Evolutionary conservation across 35 echinoderm and acorn worm species (phyloP), one percentile per base, ranked within the genome.

Genomic region (Acanthaster planci): DNA sequence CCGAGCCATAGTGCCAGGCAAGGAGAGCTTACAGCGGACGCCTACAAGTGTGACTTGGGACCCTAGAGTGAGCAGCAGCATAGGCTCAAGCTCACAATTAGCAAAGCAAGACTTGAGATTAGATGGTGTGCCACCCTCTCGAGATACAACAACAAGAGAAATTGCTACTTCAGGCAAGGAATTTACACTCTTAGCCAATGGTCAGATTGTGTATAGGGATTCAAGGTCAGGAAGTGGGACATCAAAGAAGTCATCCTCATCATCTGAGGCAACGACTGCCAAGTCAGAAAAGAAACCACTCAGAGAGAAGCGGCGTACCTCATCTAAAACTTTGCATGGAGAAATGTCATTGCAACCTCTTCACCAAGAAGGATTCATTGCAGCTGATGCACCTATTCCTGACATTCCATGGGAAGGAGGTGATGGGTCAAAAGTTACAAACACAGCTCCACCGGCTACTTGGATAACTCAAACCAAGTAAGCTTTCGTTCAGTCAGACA

Each of bases 381-480:
- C 37, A 51, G 36, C 79, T 52, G 30, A 32, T 30, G 21, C 26
- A 34, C 51, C 2, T 8, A 17, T 44, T 23, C 30, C 42, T 30
- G n/a, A 37, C 21, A 37, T 36, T 50, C 40, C 35, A 26, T 84
- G 82, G 44, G 72, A 77, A 2, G 26, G 40, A 75, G 84, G 76
- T 47, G 50, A 76, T 18, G n/a, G 21, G 47, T 39, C 35, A 78
- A 60, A 55, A 21, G 47, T 77, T 18, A n/a, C n/a, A n/a, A 86
- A 53, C 54, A 44, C 52, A 30, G 84, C 60, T 72, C 64, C 67
- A 27, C 14, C 76, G 35, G 47, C 42, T 51, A 86, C 39, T 52
- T 77, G 84, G 52, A 40, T 37, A 38, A 86, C 84, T 34, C 84
- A 86, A 77, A 50, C 42, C 39, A 76, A 54, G 72, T 77, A 77